Base-by-base conservation (phyloP, 2,888 invertebrate genomes). In the Homarus gammarus region DNA sequence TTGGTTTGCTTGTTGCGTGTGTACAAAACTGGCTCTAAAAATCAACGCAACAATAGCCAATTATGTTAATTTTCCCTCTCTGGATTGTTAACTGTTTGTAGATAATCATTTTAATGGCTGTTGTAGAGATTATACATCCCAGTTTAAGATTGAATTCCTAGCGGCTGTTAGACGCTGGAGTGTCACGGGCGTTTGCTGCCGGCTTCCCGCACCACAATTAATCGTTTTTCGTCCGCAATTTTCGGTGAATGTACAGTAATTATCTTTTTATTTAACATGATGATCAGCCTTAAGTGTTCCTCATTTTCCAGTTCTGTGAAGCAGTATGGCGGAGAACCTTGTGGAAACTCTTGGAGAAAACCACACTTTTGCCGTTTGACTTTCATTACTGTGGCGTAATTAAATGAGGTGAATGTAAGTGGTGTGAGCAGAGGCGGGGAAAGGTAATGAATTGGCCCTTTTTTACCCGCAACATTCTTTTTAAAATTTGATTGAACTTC, bases 241-340 rank as follows among this genome's bases (percentile, higher is more conserved):
- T 81, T 79, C 40, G 87, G 87, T 87, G 87, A 87, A 87, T 87
- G 87, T 87, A 61, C 72, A 81, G 81, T 81, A 81, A 87, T 87
- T 87, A 87, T 81, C 87, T 87, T 87, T 87, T 87, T 87, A 72
- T 87, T 22, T 40, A n/a, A 38, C 73, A 81, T 56, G 73, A 81
- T 87, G 87, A 87, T 51, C 73, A 87, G 40, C 81, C 81, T 72
- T 87, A 87, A 87, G 87, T 87, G 87, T 81, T 73, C 72, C 87
- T 64, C 79, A 87, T 87, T 87, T 87, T 87, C 87, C 87, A 87
- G 86, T 56, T 79, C 72, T 79, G 56, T 87, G 87, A 81, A 81
- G 87, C 87, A 79, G 81, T 44, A 18, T 56, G 73, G 56, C 68
- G 70, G 51, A 36, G 18, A 49, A 64, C 56, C n/a, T 22, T 51